A percentile compares a stretch with the other conserved stretches of the same genome.
Evolutionary conservation across 2,888 invertebrate genomes (phyloP).

Genomic region (Physocephala rufipes): DNA sequence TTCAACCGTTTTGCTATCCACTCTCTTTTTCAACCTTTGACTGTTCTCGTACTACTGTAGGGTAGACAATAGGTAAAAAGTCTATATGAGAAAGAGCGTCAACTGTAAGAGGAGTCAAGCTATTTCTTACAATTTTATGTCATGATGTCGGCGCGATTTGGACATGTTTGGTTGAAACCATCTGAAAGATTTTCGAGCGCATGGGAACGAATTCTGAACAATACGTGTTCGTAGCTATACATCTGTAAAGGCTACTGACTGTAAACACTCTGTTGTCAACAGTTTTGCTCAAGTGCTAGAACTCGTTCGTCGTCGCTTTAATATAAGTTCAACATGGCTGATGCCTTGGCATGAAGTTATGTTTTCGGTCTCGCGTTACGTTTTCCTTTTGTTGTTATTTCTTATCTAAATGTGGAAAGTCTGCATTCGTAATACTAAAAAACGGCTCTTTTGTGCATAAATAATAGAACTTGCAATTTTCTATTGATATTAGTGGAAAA

Average conservation of each 20-base stretch:
- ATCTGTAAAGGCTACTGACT: not conserved
- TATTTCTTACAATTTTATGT: no score
- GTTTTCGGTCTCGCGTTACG: constrained; percentile 36
- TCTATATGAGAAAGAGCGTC: no score
- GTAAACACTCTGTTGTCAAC: constrained; percentile 21
- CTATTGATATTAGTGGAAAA: constrained; percentile 8
- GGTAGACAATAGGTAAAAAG: no score
- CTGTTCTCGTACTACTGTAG: no score
- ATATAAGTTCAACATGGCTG: constrained; percentile 47
- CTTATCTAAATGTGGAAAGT: constrained; percentile 34
- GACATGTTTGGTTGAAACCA: no score
- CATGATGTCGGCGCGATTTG: no score
- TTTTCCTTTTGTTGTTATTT: constrained; percentile 44
- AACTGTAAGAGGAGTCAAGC: no score
- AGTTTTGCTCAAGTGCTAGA: constrained; percentile 10
- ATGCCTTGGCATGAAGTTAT: constrained; percentile 39
- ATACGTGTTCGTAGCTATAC: no score
- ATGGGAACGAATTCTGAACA: no score
- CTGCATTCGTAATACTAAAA: constrained; percentile 28
- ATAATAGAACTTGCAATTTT: constrained; percentile 7
- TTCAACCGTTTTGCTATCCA: no score
- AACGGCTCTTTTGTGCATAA: constrained; percentile 33
- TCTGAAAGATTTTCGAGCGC: no score
- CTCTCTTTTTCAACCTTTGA: no score
- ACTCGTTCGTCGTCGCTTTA: constrained; percentile 25